Conservation (phyloP, 2,797 vertebrate species). For the Danio albolineatus region DNA sequence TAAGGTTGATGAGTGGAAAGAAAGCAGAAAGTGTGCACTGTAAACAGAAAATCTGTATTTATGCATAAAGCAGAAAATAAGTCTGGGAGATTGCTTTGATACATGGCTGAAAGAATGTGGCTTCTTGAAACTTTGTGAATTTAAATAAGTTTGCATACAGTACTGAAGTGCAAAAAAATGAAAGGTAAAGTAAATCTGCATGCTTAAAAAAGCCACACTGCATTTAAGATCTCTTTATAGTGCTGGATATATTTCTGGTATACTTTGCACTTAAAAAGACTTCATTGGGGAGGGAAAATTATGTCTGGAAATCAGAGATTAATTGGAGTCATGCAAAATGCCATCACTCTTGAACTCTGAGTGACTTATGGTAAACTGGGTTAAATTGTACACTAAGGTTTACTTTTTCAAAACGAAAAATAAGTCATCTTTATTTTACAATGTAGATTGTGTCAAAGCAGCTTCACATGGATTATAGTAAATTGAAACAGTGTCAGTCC, state of each 20-base stretch:
- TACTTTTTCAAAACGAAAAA: neutral
- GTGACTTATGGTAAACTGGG: neutral
- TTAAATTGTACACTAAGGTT: neutral
- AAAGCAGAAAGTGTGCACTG: conserved; percentile 44
- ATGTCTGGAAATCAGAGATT: conserved; percentile 1
- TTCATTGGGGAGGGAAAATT: neutral
- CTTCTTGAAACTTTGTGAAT: conserved; percentile 5
- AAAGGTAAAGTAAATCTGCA: neutral
- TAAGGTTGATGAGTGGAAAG: neutral
- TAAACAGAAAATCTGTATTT: conserved; percentile 10
- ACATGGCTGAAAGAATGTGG: neutral
- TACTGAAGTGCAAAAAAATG: neutral
- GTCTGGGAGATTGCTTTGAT: neutral
- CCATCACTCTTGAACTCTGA: neutral
- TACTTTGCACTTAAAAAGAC: neutral
- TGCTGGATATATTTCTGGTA: neutral
- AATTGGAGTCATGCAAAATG: neutral
- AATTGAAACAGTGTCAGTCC: too few relatives aligned
- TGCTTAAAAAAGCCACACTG: neutral
- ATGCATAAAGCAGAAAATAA: conserved; percentile 1
- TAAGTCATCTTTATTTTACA: too few relatives aligned
- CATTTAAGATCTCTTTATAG: conserved; percentile 2
- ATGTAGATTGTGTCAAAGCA: too few relatives aligned
- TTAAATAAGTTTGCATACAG: neutral
- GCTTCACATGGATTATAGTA: too few relatives aligned